phyloP scores from a whole-genome alignment of 2,113 vertebrate genomes.

The Cairina moschata region DNA sequence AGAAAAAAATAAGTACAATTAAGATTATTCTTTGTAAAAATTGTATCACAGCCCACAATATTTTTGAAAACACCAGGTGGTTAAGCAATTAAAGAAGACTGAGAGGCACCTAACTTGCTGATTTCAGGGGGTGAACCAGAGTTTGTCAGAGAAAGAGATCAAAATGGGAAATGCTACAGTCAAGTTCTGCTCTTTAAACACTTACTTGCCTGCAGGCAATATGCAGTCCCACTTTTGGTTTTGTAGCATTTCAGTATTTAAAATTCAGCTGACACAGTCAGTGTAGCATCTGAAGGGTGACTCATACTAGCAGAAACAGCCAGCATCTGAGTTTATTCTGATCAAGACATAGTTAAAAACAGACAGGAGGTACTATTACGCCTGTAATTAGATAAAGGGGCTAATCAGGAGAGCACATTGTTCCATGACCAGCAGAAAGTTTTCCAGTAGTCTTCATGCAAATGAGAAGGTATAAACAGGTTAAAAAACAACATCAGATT shows the following conservation, averaged over 20 bases:
- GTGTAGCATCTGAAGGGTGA: background rate
- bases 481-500: background rate
- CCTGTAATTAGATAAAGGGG: background rate
- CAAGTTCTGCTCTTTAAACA: background rate
- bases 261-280: background rate
- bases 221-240: background rate
- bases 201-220: background rate
- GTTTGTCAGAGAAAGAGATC: background rate
- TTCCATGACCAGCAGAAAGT: background rate
- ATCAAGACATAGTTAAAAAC: background rate
- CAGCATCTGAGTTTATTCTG: background rate
- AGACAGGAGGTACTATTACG: background rate
- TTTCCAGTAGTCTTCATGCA: background rate
- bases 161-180: background rate
- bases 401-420: background rate
- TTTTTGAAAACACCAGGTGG: background rate
- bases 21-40: background rate
- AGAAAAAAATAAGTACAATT: background rate
- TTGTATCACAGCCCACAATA: background rate
- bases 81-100: background rate
- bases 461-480: background rate
- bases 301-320: background rate
- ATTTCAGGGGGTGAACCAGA: background rate
- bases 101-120: background rate
- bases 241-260: background rate